phyloP scores from a whole-genome alignment of 2,888 invertebrate species.

The Morpho deidamia region DNA sequence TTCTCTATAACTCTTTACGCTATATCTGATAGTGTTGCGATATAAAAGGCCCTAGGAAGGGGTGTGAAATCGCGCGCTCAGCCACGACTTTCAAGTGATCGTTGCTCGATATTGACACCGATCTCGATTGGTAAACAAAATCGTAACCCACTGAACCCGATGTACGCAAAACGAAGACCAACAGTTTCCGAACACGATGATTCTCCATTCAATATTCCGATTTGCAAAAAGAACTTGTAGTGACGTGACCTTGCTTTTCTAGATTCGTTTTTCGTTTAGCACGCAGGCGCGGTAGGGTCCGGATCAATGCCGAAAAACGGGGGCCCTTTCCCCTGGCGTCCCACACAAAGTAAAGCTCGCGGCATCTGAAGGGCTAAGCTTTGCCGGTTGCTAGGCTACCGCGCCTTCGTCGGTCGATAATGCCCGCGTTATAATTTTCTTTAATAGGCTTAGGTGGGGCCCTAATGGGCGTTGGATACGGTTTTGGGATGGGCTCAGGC shows the following conservation, averaged over 20 bases:
- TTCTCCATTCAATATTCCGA: conserved; percentile 72
- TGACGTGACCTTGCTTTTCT: conserved; percentile 73
- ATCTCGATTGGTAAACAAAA: conserved; percentile 23
- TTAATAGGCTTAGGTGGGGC: conserved; percentile 51
- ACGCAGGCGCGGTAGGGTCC: conserved; percentile 69
- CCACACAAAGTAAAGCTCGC: conserved; percentile 67
- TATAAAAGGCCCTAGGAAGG: neutral
- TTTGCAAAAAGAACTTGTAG: conserved; percentile 72
- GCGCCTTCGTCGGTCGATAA: conserved; percentile 67
- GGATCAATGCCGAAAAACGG: conserved; percentile 77
- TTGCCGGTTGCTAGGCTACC: conserved; percentile 66
- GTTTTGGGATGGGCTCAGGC: conserved; percentile 5
- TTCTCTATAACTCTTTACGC: neutral
- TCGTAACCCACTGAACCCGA: conserved; percentile 49
- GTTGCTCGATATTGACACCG: conserved; percentile 13
- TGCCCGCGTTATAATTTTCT: conserved; percentile 64
- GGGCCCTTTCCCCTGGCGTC: conserved; percentile 51
- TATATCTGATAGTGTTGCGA: no score
- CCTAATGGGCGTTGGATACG: conserved; percentile 33
- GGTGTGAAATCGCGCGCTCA: neutral
- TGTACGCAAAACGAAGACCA: conserved; percentile 41
- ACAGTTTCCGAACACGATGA: conserved; percentile 57
- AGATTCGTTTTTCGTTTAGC: conserved; percentile 69
- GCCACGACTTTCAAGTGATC: conserved; percentile 3
- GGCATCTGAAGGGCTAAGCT: conserved; percentile 72